Evolutionary conservation across 1,140 invertebrate species (phyloP), one percentile per base, ranked within the genome.

Genomic region (Lepidurus apus): DNA sequence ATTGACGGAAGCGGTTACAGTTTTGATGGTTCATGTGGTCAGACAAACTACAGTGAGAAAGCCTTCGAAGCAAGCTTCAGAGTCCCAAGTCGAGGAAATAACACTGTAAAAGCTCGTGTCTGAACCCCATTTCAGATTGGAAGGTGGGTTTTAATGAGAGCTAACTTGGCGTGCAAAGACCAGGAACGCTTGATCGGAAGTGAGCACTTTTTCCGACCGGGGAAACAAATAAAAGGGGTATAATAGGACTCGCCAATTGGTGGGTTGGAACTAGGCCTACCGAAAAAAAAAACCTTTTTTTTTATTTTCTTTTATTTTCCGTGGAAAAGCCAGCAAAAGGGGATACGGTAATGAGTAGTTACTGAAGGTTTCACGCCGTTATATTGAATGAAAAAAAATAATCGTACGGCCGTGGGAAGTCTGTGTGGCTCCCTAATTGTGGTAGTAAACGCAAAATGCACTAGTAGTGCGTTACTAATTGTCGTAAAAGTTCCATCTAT

Each of bases 1-100:
- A 65, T 65, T 65, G 53, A 65, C 53, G 53, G 53, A 65, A 65
- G 53, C 53, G 53, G 53, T 65, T 65, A 65, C 6, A 65, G 21
- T 13, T 65, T 13, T 21, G 45, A 47, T 34, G 3, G 34, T 4
- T 34, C 34, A 6, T 47, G 53, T 65, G 53, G 53, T 65, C 21
- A 65, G 53, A 65, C 53, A 65, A 34, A 34, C 34, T 34, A 0
- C 4, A 34, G 34, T 7, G 6, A 65, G 5, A 65, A 65, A 65
- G 21, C 53, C 47, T 13, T 65, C 11, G 8, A 13, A 13, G 26
- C 26, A 26, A 26, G 26, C 26, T 26, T 26, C 26, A 26, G 1
- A 26, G 26, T 26, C 26, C 34, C 3, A 3, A 34, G 34, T 34
- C 34, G 34, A 0, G 3, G 34, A 34, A 34, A 34, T 34, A 34